Percentiles rank a stretch among this genome's conserved stretches.
These are phyloP conservation scores for Chionomys nivalis DNA, from an alignment of 2,113 vertebrate species.

Conservation along the genomic window DNA sequence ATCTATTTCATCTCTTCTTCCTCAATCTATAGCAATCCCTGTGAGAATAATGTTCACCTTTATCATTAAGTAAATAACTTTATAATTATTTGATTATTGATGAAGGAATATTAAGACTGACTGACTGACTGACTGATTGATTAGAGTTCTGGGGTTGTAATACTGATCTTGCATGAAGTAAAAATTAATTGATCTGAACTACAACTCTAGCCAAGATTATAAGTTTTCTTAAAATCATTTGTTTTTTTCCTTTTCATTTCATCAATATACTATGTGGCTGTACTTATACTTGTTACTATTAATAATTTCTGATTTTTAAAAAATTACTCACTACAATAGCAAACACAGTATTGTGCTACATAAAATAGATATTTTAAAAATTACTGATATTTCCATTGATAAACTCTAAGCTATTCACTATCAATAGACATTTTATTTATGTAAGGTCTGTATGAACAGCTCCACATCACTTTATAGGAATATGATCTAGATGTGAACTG, in stretches of 20 bases:
- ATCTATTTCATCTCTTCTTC: background rate
- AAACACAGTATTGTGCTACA: background rate
- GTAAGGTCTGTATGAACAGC: background rate
- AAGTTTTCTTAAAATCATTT: background rate
- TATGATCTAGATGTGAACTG: background rate
- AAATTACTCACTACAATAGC: background rate
- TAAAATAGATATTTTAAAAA: background rate
- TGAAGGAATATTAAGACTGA: background rate
- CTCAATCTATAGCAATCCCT: background rate
- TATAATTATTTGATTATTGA: background rate
- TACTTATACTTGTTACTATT: background rate
- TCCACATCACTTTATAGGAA: background rate
- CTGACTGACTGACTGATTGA: background rate
- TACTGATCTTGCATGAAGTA: background rate
- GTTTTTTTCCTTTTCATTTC: background rate
- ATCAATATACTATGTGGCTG: background rate
- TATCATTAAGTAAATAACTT: background rate
- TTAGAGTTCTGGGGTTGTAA: background rate
- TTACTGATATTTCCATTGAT: background rate
- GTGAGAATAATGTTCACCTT: background rate
- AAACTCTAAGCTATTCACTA: background rate
- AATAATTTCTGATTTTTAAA: background rate
- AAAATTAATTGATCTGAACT: background rate
- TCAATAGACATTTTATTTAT: background rate
- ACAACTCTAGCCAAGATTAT: background rate